Percentiles rank a stretch among this genome's conserved stretches.
These are phyloP conservation scores for Hymenopus coronatus DNA, from an alignment of 2,888 invertebrate genomes.

Conservation along the genomic window DNA sequence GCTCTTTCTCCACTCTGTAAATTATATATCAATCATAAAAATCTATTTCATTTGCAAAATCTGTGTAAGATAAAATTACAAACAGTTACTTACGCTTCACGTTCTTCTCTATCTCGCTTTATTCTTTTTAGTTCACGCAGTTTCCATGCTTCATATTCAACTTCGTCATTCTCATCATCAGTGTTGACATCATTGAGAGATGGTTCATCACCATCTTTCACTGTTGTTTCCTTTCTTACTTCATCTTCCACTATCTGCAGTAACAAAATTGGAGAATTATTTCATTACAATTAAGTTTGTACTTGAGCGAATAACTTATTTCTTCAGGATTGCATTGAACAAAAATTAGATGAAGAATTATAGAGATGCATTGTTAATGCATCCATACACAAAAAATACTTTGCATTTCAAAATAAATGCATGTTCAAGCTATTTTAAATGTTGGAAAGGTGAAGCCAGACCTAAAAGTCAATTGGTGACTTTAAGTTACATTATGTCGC, in stretches of 20 bases:
- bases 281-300: not conserved
- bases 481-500: too few relatives aligned
- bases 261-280: constrained; percentile 3
- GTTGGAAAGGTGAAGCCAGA: too few relatives aligned
- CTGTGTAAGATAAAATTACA: not conserved
- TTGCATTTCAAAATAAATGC: too few relatives aligned
- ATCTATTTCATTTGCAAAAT: not conserved
- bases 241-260: constrained; percentile 79
- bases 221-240: constrained; percentile 74
- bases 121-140: constrained; percentile 92
- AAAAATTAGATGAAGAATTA: too few relatives aligned
- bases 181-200: constrained; percentile 84
- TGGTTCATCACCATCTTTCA: constrained; percentile 64
- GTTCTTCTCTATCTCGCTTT: constrained; percentile 93
- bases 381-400: too few relatives aligned
- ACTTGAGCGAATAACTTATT: not conserved
- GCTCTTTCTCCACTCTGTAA: constrained; percentile 78
- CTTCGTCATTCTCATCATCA: constrained; percentile 93
- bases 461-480: too few relatives aligned
- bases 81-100: constrained; percentile 71
- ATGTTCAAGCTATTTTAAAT: too few relatives aligned
- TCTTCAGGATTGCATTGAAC: too few relatives aligned
- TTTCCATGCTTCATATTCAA: constrained; percentile 98
- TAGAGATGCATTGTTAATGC: too few relatives aligned
- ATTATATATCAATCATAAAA: constrained; percentile 36